A percentile compares a stretch with the other conserved stretches of the same genome.
Evolutionary conservation across 2,113 vertebrate genomes (phyloP).

Genomic region (Haliaeetus leucogaster): DNA sequence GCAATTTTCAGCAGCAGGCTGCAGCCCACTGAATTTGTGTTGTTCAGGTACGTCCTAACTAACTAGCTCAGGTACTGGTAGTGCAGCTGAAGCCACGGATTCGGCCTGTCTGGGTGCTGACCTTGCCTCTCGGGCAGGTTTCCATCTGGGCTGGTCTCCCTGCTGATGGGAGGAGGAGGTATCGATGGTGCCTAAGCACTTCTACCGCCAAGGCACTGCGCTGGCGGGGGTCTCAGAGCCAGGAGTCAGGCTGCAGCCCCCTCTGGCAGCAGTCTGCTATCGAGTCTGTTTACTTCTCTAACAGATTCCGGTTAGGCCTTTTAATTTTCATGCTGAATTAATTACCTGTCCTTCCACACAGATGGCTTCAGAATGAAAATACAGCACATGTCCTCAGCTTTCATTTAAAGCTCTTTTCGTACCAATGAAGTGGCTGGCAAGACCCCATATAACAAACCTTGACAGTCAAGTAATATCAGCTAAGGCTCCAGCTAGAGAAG

Average conservation of each 20-base stretch:
- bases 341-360: constrained; percentile 12
- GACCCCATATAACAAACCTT: background rate
- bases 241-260: background rate
- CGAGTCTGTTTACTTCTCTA: background rate
- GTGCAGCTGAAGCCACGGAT: background rate
- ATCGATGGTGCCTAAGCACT: background rate
- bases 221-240: background rate
- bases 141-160: background rate
- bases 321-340: constrained; percentile 19
- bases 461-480: background rate
- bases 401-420: background rate
- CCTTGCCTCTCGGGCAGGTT: background rate
- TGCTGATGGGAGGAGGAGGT: background rate
- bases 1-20: background rate
- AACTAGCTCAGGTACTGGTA: background rate
- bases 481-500: background rate
- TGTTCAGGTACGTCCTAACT: background rate
- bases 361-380: background rate
- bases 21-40: background rate
- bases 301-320: background rate
- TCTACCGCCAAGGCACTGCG: background rate
- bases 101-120: background rate
- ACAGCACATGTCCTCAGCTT: background rate
- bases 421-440: background rate
- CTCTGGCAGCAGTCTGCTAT: background rate